Evolutionary conservation across 1,140 invertebrate genomes (phyloP).

Genomic region (Pseudomyrmex flavicornis): DNA sequence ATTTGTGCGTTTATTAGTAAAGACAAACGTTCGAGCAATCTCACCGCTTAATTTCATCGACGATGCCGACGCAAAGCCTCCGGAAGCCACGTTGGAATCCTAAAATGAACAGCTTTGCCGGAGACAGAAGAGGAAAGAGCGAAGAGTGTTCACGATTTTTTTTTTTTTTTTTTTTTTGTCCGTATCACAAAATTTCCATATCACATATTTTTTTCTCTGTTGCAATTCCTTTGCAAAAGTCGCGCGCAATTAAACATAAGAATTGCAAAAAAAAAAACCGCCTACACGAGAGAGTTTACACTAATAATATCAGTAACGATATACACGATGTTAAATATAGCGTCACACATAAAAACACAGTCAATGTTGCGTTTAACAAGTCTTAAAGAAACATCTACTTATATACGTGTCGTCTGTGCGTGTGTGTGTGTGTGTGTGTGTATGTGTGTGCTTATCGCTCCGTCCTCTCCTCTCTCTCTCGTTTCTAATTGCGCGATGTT

Average conservation of each 20-base stretch:
- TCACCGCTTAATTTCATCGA: constrained; percentile 50
- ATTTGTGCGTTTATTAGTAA: constrained; percentile 86
- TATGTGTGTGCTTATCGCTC: constrained; percentile 23
- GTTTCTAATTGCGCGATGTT: constrained; percentile 2
- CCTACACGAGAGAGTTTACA: constrained; percentile 9
- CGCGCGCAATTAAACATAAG: neutral
- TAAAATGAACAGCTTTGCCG: constrained; percentile 44
- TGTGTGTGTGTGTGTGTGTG: neutral
- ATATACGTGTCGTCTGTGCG: neutral
- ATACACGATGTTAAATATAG: constrained; percentile 25
- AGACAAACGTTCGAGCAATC: constrained; percentile 75
- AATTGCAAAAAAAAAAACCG: neutral
- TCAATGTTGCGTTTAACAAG: constrained; percentile 18
- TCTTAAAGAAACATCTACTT: constrained; percentile 33
- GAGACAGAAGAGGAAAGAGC: constrained; percentile 48
- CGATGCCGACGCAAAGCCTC: constrained; percentile 57
- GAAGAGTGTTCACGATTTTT: constrained; percentile 2
- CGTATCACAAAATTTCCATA: constrained; percentile 48
- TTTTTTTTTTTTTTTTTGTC: neutral
- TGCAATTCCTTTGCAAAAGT: constrained; percentile 23
- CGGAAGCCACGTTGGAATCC: constrained; percentile 47
- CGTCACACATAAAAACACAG: constrained; percentile 4
- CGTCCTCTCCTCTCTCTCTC: constrained; percentile 30
- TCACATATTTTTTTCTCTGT: constrained; percentile 16
- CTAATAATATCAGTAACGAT: neutral